These are phyloP conservation scores for Tragelaphus buxtoni DNA, from an alignment of 2,113 vertebrate species.

Conservation along the genomic window DNA sequence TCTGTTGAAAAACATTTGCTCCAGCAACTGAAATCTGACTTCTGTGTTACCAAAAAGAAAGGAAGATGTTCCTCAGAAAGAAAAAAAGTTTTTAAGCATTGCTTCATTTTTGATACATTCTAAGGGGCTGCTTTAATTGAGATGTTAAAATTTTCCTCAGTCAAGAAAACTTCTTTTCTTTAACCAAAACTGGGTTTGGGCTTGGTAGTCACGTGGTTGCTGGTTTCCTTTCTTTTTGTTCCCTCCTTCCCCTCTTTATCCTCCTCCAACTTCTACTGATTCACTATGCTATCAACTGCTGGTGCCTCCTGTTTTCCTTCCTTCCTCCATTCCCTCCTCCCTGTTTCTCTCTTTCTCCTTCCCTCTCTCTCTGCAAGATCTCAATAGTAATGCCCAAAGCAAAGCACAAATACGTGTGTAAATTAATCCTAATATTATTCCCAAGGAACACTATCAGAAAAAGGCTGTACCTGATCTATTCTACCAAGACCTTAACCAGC, in stretches of 20 bases:
- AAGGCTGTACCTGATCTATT: not conserved
- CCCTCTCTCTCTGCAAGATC: not conserved
- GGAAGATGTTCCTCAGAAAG: not conserved
- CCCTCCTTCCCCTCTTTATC: not conserved
- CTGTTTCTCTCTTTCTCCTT: too few relatives aligned
- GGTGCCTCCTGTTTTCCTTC: not conserved
- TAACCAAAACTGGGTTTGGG: not conserved
- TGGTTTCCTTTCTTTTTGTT: not conserved
- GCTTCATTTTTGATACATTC: not conserved
- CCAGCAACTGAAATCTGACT: slow-evolving; percentile 22
- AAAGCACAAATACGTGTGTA: slow-evolving; percentile 3
- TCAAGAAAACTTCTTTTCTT: not conserved
- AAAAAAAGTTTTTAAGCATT: not conserved
- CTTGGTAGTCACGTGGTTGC: not conserved
- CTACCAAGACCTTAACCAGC: not conserved
- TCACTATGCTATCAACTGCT: not conserved
- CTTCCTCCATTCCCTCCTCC: too few relatives aligned
- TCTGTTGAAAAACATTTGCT: slow-evolving; percentile 43
- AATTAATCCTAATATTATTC: slow-evolving; percentile 28
- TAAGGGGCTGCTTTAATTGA: not conserved
- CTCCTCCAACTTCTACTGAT: not conserved
- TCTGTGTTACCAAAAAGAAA: not conserved
- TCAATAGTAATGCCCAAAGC: not conserved
- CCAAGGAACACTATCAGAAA: slow-evolving; percentile 12
- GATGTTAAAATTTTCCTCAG: not conserved